Conservation (phyloP, 2,797 vertebrate genomes). For the Cyprinella venusta region DNA sequence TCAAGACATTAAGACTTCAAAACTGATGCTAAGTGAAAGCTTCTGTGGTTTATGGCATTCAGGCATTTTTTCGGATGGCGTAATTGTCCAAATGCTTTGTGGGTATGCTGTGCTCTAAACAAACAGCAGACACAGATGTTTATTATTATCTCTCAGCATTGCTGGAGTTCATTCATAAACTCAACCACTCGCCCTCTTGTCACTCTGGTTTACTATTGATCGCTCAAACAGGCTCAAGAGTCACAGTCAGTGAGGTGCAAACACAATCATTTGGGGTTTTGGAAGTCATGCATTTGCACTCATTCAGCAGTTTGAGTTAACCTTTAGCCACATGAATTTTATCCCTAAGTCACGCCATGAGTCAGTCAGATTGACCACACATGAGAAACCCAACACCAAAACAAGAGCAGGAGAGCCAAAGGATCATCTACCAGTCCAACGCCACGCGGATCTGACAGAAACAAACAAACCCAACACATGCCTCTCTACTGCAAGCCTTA, state of each 20-base stretch:
- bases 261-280: constrained; percentile 10
- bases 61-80: neutral
- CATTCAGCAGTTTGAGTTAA: neutral
- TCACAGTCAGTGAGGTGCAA: neutral
- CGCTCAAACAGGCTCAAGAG: neutral
- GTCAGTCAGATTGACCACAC: neutral
- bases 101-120: neutral
- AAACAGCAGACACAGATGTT: neutral
- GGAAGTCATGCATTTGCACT: neutral
- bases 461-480: constrained; percentile 29
- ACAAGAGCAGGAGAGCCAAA: constrained; percentile 19
- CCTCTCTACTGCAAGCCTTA: neutral
- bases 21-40: neutral
- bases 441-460: constrained; percentile 13
- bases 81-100: constrained; percentile 1
- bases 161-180: constrained; percentile 34
- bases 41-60: neutral
- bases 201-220: constrained; percentile 17
- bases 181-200: neutral
- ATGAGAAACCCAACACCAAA: constrained; percentile 33
- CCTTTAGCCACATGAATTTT: constrained; percentile 9
- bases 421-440: constrained; percentile 3
- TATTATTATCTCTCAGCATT: constrained; percentile 1
- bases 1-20: neutral
- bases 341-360: constrained; percentile 2